phyloP scores from a whole-genome alignment of 2,797 vertebrate genomes.

The Octomys mimax region DNA sequence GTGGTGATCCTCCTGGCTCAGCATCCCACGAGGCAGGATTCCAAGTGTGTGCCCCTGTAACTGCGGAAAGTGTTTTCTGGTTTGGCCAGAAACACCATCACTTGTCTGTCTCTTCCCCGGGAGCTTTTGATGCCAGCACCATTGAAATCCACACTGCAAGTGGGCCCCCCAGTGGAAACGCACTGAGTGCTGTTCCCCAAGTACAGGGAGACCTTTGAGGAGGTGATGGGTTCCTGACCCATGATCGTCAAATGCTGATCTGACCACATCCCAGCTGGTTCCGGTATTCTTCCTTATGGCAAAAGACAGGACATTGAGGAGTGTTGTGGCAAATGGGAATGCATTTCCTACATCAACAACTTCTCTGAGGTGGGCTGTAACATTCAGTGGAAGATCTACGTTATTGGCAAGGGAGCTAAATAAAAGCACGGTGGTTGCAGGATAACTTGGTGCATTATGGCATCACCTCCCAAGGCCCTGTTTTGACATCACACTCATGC shows the following conservation, averaged over 20 bases:
- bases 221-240: accelerated
- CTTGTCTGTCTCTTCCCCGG: slow-evolving; percentile 85
- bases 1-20: too few species aligned
- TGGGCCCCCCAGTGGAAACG: slow-evolving; percentile 85
- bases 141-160: slow-evolving; percentile 93
- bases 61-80: background rate
- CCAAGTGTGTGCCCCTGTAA: background rate
- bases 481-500: too few species aligned
- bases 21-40: too few species aligned
- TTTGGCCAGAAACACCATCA: background rate
- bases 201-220: slow-evolving; percentile 43
- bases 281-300: accelerated
- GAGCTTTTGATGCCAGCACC: slow-evolving; percentile 93
- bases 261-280: accelerated
- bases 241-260: accelerated
- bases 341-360: background rate
- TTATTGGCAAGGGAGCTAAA: background rate
- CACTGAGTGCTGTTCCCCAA: slow-evolving; percentile 52
- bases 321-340: accelerated
- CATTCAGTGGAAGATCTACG: background rate
- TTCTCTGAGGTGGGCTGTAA: background rate
- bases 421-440: background rate
- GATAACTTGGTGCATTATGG: background rate
- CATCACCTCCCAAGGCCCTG: too few species aligned
- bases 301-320: accelerated